phyloP scores from a whole-genome alignment of 2,888 invertebrate species.

The Autographa pulchrina region DNA sequence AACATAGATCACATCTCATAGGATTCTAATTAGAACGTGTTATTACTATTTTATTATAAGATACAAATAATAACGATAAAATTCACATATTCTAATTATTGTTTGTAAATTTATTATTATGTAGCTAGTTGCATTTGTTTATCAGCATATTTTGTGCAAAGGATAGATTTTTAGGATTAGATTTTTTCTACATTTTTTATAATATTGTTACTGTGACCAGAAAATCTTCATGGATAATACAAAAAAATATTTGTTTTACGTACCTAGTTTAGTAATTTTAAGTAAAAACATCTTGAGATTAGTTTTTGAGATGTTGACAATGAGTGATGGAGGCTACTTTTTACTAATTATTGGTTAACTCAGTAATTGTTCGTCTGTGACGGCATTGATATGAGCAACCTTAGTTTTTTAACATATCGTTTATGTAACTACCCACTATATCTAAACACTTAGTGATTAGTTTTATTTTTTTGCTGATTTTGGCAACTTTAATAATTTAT shows the following conservation, averaged over 20 bases:
- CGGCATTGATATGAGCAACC: constrained; percentile 83
- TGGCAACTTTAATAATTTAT: not conserved
- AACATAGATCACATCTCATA: constrained; percentile 61
- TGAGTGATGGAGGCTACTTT: constrained; percentile 83
- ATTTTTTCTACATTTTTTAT: not conserved
- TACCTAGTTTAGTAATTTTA: not conserved
- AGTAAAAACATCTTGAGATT: constrained; percentile 57
- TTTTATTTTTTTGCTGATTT: not conserved
- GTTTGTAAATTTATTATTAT: too few relatives aligned
- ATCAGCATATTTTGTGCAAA: not conserved
- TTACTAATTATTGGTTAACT: constrained; percentile 75
- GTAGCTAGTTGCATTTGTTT: not conserved
- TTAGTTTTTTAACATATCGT: constrained; percentile 69
- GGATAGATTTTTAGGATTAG: too few relatives aligned
- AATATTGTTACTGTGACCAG: too few relatives aligned
- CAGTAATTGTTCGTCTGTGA: constrained; percentile 79
- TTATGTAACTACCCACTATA: constrained; percentile 48
- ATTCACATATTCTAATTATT: not conserved
- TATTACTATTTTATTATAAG: constrained; percentile 21
- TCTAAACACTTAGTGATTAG: constrained; percentile 11
- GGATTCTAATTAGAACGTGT: constrained; percentile 60
- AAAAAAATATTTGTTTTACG: constrained; percentile 9
- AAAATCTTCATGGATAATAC: too few relatives aligned
- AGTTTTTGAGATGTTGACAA: constrained; percentile 71
- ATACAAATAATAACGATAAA: not conserved